Conservation (phyloP, 2,797 vertebrate genomes). For the Acrocephalus scirpaceus region DNA sequence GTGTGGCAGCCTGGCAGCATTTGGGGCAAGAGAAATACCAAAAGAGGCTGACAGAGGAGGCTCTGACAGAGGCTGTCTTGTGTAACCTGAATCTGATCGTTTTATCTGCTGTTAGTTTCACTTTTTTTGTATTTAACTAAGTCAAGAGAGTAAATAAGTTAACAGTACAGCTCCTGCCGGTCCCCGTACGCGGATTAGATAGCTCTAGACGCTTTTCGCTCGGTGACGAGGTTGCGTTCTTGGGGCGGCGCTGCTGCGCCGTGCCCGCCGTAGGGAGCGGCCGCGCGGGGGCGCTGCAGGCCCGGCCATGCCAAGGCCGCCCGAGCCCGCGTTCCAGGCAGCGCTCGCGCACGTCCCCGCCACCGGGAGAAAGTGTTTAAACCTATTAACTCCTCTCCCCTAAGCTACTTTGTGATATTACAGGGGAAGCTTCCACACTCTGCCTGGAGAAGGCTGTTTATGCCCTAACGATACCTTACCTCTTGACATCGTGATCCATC, state of each 20-base stretch:
- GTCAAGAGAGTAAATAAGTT: fast-evolving
- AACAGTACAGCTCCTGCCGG: fast-evolving
- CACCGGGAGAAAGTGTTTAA: fast-evolving
- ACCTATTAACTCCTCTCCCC: fast-evolving
- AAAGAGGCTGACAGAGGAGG: too few species aligned
- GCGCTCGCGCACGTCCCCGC: fast-evolving
- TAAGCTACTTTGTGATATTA: fast-evolving
- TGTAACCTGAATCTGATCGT: not conserved
- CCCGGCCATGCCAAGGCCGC: not conserved
- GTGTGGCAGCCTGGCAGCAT: not conserved
- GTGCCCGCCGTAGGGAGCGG: not conserved
- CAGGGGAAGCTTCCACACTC: fast-evolving
- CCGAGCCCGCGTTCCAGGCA: not conserved
- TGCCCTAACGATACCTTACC: not conserved
- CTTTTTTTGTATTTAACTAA: not conserved
- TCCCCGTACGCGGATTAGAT: fast-evolving
- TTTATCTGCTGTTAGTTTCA: not conserved
- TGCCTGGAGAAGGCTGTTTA: not conserved
- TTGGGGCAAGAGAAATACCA: not conserved
- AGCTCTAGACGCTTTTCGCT: fast-evolving
- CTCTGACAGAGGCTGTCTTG: not conserved
- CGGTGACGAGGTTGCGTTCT: not conserved
- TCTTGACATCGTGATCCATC: not conserved
- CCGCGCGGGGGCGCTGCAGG: constrained; percentile 20
- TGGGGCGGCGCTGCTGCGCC: not conserved